Evolutionary conservation across 1,140 invertebrate species (phyloP), one percentile per base, ranked within the genome.

Genomic region (Acarapis woodi): DNA sequence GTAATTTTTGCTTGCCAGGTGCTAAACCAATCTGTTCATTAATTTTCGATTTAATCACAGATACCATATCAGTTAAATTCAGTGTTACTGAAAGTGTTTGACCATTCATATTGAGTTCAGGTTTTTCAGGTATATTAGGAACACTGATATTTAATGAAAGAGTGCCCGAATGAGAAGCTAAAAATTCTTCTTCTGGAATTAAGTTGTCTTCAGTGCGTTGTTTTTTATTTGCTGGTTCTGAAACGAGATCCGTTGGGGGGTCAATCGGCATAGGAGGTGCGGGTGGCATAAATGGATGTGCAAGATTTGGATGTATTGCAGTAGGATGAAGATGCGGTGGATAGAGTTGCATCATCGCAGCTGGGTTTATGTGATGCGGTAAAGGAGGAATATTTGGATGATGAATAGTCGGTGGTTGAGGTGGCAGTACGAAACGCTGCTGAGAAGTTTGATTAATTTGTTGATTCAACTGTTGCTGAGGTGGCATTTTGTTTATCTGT

Each of bases 101-200:
- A 1, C 90, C 90, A 53, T 76, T 77, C n/a, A 96, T 59, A 46
- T 80, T 78, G 85, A 85, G 94, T 63, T 96, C 88, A 0, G 74
- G 59, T 50, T 90, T 88, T 46, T 94, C 82, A 0, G 71, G 62
- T 50, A 73, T 65, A 23, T 51, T 54, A 2, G 87, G 85, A 3
- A 87, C 66, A 37, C 63, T 56, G 14, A 87, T 68, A 47, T 71
- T 73, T 42, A 87, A 62, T 25, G 66, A 68, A 3, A 82, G 67
- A 10, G 72, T 70, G 46, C 65, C 66, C 61, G 65, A 48, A 44
- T 75, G 65, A 42, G 67, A 65, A 12, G 66, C 59, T 15, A 85
- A 53, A 61, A 80, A 90, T 16, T 70, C 62, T 41, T 66, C 61
- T 58, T 96, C 88, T 0, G 83, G 73, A 42, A 93, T 70, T 1